These are phyloP conservation scores for Meriones unguiculatus DNA, from an alignment of 2,113 vertebrate species.

Conservation along the genomic window DNA sequence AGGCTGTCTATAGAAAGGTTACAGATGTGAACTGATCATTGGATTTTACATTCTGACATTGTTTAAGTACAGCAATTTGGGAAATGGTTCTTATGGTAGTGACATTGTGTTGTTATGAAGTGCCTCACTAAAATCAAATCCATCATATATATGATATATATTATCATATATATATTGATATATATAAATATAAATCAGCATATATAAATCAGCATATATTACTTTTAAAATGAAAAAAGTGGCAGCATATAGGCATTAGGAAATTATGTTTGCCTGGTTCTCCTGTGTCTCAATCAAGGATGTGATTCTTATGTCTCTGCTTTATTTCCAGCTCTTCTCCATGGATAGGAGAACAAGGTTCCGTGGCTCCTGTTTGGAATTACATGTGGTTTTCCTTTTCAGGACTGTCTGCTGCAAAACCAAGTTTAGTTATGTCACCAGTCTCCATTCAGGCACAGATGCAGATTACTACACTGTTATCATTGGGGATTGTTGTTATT, in stretches of 20 bases:
- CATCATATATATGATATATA: not conserved
- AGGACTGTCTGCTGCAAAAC: not conserved
- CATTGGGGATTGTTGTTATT: not conserved
- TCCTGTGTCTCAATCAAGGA: not conserved
- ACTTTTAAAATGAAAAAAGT: constrained; percentile 18
- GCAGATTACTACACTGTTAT: not conserved
- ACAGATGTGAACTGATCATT: not conserved
- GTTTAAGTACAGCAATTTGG: not conserved
- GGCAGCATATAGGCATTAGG: not conserved
- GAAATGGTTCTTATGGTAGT: not conserved
- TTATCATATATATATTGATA: too few relatives aligned
- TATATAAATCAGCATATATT: too few relatives aligned
- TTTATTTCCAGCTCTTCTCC: not conserved
- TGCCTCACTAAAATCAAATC: not conserved
- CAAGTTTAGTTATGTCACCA: not conserved
- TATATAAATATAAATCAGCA: too few relatives aligned
- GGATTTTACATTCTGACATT: not conserved
- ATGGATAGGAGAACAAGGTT: not conserved
- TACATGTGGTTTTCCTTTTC: not conserved
- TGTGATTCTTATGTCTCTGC: not conserved
- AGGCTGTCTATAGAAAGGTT: not conserved
- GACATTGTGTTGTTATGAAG: not conserved
- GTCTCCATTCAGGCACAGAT: not conserved
- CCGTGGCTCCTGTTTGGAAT: not conserved
- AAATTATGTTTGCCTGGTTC: not conserved